Percentiles rank a stretch among this genome's conserved stretches.
Evolutionary conservation across 1,140 invertebrate genomes (phyloP).

Genomic region (Pygmarrhopalites habei): DNA sequence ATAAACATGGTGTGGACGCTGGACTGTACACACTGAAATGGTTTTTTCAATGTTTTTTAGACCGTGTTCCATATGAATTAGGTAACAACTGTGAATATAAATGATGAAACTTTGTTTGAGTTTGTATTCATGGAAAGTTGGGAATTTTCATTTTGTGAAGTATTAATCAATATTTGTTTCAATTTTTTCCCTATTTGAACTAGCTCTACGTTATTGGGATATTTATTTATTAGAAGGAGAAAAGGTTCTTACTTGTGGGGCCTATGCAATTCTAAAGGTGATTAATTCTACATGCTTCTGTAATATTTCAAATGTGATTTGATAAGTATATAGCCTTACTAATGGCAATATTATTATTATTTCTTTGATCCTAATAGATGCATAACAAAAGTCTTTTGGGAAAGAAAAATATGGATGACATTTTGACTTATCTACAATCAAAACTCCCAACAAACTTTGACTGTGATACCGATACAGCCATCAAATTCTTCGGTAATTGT

Average conservation of each 20-base stretch:
- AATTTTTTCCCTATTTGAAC: too few species aligned
- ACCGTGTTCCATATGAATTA: slow-evolving; percentile 87
- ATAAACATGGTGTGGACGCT: slow-evolving; percentile 88
- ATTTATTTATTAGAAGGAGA: slow-evolving; percentile 94
- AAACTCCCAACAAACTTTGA: slow-evolving; percentile 56
- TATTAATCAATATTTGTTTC: too few species aligned
- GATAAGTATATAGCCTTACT: too few species aligned
- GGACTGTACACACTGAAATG: slow-evolving; percentile 96
- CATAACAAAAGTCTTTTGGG: slow-evolving; percentile 76
- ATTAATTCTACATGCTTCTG: too few species aligned
- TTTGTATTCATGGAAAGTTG: too few species aligned
- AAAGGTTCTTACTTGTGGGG: slow-evolving; percentile 86
- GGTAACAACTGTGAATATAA: too few species aligned
- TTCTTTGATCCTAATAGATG: too few species aligned
- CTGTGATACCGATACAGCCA: slow-evolving; percentile 82
- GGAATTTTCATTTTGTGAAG: too few species aligned
- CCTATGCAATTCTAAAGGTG: slow-evolving; percentile 94
- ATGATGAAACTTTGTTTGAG: too few species aligned
- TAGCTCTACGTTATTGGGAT: slow-evolving; percentile 94
- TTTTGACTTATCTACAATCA: slow-evolving; percentile 78
- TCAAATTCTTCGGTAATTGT: slow-evolving; percentile 71
- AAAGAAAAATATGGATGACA: slow-evolving; percentile 80
- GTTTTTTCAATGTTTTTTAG: slow-evolving; percentile 99
- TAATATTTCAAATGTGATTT: too few species aligned
- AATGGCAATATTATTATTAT: too few species aligned